Base-by-base conservation (phyloP, 2,113 vertebrate species). In the Crocuta crocuta region DNA sequence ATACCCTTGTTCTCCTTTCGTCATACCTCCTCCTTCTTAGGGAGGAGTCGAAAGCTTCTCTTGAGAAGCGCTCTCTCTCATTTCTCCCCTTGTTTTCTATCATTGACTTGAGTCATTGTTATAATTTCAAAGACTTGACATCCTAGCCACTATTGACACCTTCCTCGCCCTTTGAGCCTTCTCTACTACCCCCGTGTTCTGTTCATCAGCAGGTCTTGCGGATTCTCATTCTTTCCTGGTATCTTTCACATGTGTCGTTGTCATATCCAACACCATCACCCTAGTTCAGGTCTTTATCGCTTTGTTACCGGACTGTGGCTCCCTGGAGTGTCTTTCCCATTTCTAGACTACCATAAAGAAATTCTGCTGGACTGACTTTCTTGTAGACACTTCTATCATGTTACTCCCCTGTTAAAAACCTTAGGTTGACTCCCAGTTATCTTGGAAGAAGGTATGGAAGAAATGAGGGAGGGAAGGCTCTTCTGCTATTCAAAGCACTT, bases 61-160 rank as follows among this genome's bases (percentile, higher is more conserved):
- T 65, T 61, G 1, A 61, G 23, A 21, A 45, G 23, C 43, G 7
- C 19, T 39, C 0, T 33, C 61, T 65, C 80, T 39, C 31, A 10
- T 61, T 53, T 70, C 28, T 53, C 53, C 35, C 70, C 31, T 53
- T 35, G 31, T 91, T 87, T 74, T 74, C 63, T 66, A 9, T 84
- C 39, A 48, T 12, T 83, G 76, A 43, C 48, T 23, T n/a, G 35
- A 78, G 84, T 66, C 81, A 79, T 35, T 43, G 43, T 33, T 89
- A 7, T 31, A n/a, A 21, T 73, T 94, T 24, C 31, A 26, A 58
- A 58, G 26, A 35, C 39, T 74, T 33, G 26, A 35, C 43, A 26
- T 55, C n/a, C 19, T 19, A n/a, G 53, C 23, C 71, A 43, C 48
- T 53, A 39, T 45, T 79, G 63, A 66, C 15, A 17, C 43, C 16